Percentiles rank a stretch among this genome's conserved stretches.
Evolutionary conservation across 2,888 invertebrate species (phyloP).

Genomic region (Lochmaea capreae): DNA sequence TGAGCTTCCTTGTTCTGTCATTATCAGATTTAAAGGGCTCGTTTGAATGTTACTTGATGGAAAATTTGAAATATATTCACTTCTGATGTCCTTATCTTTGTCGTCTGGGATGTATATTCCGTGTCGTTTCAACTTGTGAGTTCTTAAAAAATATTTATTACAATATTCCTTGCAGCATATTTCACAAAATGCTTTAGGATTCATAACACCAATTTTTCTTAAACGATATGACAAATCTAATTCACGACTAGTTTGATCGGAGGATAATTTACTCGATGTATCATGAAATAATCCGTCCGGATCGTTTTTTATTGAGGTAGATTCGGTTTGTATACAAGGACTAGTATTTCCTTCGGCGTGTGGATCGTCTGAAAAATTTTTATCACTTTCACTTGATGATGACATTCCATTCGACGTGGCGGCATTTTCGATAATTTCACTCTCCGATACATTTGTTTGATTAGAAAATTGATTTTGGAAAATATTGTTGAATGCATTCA

Average conservation of each 20-base stretch:
- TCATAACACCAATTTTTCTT: constrained; percentile 82
- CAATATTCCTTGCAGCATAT: constrained; percentile 94
- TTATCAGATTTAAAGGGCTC: constrained; percentile 83
- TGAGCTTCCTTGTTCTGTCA: constrained; percentile 73
- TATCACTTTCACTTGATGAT: constrained; percentile 57
- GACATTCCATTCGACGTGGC: constrained; percentile 55
- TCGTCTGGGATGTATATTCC: constrained; percentile 79
- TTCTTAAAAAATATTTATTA: constrained; percentile 91
- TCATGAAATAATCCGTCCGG: constrained; percentile 58
- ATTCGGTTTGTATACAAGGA: constrained; percentile 61
- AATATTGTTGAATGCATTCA: constrained; percentile 73
- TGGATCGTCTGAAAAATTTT: constrained; percentile 55
- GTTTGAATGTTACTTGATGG: constrained; percentile 71
- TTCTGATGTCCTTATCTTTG: constrained; percentile 62
- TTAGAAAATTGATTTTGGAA: constrained; percentile 81
- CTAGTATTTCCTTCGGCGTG: constrained; percentile 59
- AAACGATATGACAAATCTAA: constrained; percentile 80
- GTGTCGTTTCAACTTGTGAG: constrained; percentile 94
- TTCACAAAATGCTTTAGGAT: constrained; percentile 93
- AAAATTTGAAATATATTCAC: constrained; percentile 62
- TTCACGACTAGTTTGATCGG: constrained; percentile 69
- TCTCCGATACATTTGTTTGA: constrained; percentile 63
- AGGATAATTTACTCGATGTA: constrained; percentile 61
- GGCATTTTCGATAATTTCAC: constrained; percentile 54
- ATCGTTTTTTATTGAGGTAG: constrained; percentile 62